phyloP scores from a whole-genome alignment of 2,888 invertebrate genomes.

The Strigamia maritima region DNA sequence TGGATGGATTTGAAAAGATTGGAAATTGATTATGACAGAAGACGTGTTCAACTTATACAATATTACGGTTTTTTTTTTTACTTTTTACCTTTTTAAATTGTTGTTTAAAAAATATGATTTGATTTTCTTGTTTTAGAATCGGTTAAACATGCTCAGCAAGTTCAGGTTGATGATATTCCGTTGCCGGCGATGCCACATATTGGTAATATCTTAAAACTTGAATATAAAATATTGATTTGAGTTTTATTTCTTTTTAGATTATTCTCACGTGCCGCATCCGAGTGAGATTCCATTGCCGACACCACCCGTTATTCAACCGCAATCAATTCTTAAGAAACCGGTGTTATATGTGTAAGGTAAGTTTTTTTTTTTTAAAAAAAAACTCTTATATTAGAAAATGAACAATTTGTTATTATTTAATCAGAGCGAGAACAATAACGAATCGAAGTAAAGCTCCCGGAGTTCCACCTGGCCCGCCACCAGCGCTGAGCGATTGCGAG shows the following conservation, averaged over 20 bases:
- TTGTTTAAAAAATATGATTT: background rate
- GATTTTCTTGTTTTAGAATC: conserved; percentile 60
- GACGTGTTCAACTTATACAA: conserved; percentile 77
- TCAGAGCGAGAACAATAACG: background rate
- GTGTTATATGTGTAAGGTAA: conserved; percentile 57
- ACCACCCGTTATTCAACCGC: conserved; percentile 58
- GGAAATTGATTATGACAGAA: conserved; percentile 88
- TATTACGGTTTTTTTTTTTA: conserved; percentile 64
- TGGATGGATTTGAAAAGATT: conserved; percentile 84
- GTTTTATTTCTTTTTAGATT: conserved; percentile 1
- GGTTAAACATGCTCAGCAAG: conserved; percentile 90
- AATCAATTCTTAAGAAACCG: conserved; percentile 70
- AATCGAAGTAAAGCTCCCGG: conserved; percentile 64
- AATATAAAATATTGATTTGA: background rate
- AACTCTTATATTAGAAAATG: background rate
- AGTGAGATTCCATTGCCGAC: conserved; percentile 59
- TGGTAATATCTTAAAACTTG: no score
- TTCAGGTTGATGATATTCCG: conserved; percentile 91
- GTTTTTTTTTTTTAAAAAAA: background rate
- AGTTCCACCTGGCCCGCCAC: conserved; percentile 80
- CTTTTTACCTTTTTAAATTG: background rate
- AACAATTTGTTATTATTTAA: background rate
- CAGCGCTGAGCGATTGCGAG: conserved; percentile 65
- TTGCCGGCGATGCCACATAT: conserved; percentile 60
- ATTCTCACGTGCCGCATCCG: conserved; percentile 52